Evolutionary conservation across 1,140 invertebrate genomes (phyloP).

Genomic region (Zaprionus lachaisei): DNA sequence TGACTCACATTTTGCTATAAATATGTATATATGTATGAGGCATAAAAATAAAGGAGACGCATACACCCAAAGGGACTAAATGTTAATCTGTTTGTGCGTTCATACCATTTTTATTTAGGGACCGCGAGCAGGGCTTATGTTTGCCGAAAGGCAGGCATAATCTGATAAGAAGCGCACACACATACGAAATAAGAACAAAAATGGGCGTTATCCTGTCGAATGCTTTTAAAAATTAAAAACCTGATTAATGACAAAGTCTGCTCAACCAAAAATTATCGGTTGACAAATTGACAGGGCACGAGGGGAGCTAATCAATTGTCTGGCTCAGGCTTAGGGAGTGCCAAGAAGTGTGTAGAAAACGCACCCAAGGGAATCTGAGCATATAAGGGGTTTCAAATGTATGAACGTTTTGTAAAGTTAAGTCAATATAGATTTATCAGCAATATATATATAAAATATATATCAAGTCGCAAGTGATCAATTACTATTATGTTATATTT

Average conservation of each 20-base stretch:
- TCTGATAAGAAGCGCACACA: conserved; percentile 9
- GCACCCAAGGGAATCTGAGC: not conserved
- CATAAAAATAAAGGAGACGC: conserved; percentile 15
- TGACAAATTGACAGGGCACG: conserved; percentile 64
- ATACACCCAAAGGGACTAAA: conserved; percentile 51
- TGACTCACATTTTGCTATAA: conserved; percentile 25
- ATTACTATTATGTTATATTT: not conserved
- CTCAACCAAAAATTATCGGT: conserved; percentile 69
- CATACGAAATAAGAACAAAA: not conserved
- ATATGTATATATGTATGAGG: conserved; percentile 1
- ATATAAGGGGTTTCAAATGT: not conserved
- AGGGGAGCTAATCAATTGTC: conserved; percentile 64
- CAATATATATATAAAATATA: not conserved
- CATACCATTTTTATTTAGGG: conserved; percentile 50
- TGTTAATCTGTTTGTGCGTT: conserved; percentile 68
- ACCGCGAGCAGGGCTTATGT: conserved; percentile 29
- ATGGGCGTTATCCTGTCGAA: conserved; percentile 40
- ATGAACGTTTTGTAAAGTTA: not conserved
- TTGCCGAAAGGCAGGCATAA: conserved; percentile 24
- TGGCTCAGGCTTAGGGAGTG: not conserved
- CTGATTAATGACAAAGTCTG: conserved; percentile 76
- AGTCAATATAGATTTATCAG: not conserved
- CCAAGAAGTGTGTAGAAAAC: not conserved
- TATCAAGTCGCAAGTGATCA: not conserved
- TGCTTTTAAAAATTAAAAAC: conserved; percentile 75